Percentiles rank a stretch among this genome's conserved stretches.
Evolutionary conservation across 2,113 vertebrate species (phyloP).

Genomic region (Myotis brandtii): DNA sequence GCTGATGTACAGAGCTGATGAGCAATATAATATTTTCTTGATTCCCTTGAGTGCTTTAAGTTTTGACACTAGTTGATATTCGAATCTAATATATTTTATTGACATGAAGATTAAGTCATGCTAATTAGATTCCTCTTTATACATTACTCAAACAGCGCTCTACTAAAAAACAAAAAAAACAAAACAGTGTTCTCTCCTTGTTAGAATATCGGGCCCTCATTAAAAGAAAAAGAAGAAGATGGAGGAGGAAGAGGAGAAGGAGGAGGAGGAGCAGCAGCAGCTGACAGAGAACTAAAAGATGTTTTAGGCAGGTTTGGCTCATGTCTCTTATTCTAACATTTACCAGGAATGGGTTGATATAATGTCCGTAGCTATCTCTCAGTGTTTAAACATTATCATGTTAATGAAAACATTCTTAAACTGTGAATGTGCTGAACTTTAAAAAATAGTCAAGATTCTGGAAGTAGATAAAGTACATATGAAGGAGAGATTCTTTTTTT

Average conservation of each 20-base stretch:
- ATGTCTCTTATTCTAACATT: background rate
- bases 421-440: background rate
- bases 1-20: background rate
- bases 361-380: background rate
- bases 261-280: background rate
- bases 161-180: background rate
- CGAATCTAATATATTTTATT: slow-evolving; percentile 34
- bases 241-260: background rate
- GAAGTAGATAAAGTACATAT: background rate
- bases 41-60: background rate
- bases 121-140: slow-evolving; percentile 37
- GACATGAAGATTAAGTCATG: background rate
- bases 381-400: background rate
- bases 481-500: background rate
- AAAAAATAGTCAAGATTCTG: background rate
- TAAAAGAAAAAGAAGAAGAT: background rate
- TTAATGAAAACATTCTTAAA: background rate
- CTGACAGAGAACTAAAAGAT: background rate
- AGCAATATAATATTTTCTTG: background rate
- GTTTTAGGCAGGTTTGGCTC: background rate
- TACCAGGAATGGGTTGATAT: background rate
- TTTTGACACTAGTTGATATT: background rate
- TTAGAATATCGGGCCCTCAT: background rate
- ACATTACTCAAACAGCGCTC: background rate
- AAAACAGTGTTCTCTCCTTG: background rate